A percentile compares a stretch with the other conserved stretches of the same genome.
phyloP scores from a whole-genome alignment of 92 coral and sea anemone genomes.

The Desmophyllum pertusum region DNA sequence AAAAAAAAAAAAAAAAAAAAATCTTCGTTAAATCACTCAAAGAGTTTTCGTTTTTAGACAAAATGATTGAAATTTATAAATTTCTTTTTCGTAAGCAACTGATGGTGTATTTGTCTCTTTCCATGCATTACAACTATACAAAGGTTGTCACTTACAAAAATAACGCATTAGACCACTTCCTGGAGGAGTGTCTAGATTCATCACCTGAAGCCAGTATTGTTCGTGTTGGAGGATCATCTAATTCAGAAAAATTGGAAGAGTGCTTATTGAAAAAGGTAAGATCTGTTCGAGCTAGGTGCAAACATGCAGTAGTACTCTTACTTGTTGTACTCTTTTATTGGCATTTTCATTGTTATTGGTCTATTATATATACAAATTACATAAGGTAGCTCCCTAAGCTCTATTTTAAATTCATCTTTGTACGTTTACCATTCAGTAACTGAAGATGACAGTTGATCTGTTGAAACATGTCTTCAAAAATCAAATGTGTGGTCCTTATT shows the following conservation, averaged over 20 bases:
- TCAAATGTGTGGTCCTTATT: background rate
- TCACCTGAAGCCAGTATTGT: background rate
- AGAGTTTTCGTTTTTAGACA: no score
- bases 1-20: no score
- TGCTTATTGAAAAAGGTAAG: background rate
- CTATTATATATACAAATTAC: background rate
- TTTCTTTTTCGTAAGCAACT: no score
- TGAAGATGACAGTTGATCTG: background rate
- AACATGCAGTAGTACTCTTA: no score
- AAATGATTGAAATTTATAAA: no score
- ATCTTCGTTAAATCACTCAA: no score
- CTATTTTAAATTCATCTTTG: no score
- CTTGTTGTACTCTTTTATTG: no score
- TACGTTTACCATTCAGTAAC: background rate
- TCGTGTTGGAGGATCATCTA: slow-evolving; percentile 9
- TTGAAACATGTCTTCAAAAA: background rate
- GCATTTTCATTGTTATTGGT: no score
- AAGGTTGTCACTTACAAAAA: slow-evolving; percentile 82
- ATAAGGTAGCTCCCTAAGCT: no score
- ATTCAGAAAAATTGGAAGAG: background rate
- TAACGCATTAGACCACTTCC: slow-evolving; percentile 71
- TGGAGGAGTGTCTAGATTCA: slow-evolving; percentile 34
- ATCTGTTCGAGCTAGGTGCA: no score
- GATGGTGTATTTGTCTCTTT: no score
- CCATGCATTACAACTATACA: background rate